Evolutionary conservation across 2,113 vertebrate genomes (phyloP), one percentile per base, ranked within the genome.

Genomic region (Corythoichthys haematopterus): DNA sequence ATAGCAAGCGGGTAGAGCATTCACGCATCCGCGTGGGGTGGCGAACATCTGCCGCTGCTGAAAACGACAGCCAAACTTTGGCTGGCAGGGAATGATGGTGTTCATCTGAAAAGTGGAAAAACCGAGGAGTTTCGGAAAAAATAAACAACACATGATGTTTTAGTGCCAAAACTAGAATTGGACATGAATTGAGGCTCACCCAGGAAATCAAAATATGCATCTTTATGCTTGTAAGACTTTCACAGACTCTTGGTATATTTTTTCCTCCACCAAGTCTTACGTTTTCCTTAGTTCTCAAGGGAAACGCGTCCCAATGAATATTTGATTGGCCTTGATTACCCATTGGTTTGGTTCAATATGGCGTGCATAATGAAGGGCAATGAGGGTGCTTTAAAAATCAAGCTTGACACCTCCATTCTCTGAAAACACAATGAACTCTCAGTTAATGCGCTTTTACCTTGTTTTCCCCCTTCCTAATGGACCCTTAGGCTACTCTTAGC

Each of bases 291-390:
- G 33, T 56, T 14, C 84, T 76, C 70, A 50, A 63, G 83, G 75
- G 35, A 70, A 78, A 78, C 73, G 64, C 75, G 66, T 76, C 76
- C 68, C 70, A 73, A 84, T 90, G 76, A 90, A 89, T 90, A 88
- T 88, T 88, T 88, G 82, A 88, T 82, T 74, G 69, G 43, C 63
- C 70, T 74, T 87, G 82, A 89, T 89, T 85, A 84, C 61, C 69
- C 66, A 77, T 84, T 74, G 76, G 62, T 85, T 84, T 79, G 82
- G 78, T 75, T 88, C 83, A 77, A 82, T 85, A 76, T 69, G 68
- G 78, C 79, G 76, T 87, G 80, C 83, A 81, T 88, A 84, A 85
- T 88, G 72, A 81, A 87, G 75, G 58, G 1, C 56, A 47, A 56
- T 36, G 69, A 69, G 12, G 69, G 67, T 52, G 43, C 74, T 64